These are phyloP conservation scores for Phanerotoma sp. DNA, from an alignment of 2,888 invertebrate genomes.

Conservation along the genomic window DNA sequence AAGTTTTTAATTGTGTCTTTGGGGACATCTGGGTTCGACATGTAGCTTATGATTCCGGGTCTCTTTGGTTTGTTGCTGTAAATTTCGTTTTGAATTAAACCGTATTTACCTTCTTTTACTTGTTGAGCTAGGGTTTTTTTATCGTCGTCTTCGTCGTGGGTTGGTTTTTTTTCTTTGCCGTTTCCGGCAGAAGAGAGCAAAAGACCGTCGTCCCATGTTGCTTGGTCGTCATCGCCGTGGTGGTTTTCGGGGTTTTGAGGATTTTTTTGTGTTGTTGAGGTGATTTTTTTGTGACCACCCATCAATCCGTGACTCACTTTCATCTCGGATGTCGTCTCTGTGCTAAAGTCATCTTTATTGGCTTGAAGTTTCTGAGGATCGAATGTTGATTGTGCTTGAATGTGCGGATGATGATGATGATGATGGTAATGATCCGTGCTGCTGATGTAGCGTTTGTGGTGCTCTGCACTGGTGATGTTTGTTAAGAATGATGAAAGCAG, in stretches of 20 bases:
- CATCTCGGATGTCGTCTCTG: constrained; percentile 5
- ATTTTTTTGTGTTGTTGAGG: constrained; percentile 14
- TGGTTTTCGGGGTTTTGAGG: constrained; percentile 11
- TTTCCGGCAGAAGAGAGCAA: constrained; percentile 71
- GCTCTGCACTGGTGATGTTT: constrained; percentile 28
- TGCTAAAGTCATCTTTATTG: background rate
- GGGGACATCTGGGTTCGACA: constrained; percentile 77
- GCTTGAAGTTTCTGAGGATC: constrained; percentile 28
- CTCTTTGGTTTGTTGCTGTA: constrained; percentile 71
- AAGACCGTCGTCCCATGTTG: constrained; percentile 61
- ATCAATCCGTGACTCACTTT: constrained; percentile 59
- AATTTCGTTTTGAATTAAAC: constrained; percentile 82
- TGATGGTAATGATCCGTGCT: too few species aligned
- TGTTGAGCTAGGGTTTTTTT: constrained; percentile 86
- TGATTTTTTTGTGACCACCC: constrained; percentile 66
- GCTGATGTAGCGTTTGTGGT: constrained; percentile 1
- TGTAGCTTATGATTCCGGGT: constrained; percentile 82
- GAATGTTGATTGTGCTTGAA: background rate
- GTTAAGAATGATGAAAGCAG: too few species aligned
- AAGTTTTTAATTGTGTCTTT: constrained; percentile 77
- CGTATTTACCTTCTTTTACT: constrained; percentile 88
- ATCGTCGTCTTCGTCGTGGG: constrained; percentile 66
- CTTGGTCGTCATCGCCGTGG: constrained; percentile 37
- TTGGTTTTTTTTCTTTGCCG: constrained; percentile 61
- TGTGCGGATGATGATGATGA: constrained; percentile 1